Percentiles rank a stretch among this genome's conserved stretches.
These are phyloP conservation scores for Chaenodraco wilsoni DNA, from an alignment of 2,797 vertebrate genomes.

Conservation along the genomic window DNA sequence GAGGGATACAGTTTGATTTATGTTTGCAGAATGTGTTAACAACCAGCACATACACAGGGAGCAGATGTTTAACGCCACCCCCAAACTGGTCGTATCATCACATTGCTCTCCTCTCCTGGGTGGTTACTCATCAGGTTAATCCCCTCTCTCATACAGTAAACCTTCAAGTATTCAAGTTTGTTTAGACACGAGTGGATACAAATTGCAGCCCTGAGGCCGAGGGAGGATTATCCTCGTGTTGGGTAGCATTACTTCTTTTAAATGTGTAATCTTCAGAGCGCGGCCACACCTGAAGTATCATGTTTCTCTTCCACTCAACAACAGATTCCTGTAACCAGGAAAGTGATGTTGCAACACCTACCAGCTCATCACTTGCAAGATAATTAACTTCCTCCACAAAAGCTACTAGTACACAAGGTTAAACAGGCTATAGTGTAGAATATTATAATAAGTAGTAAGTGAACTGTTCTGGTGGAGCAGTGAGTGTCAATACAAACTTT, in stretches of 20 bases:
- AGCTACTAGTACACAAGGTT: background rate
- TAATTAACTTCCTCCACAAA: background rate
- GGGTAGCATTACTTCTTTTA: background rate
- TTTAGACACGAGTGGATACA: background rate
- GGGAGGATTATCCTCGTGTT: background rate
- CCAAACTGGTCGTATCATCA: background rate
- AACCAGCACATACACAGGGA: too few relatives aligned
- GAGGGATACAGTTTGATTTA: too few relatives aligned
- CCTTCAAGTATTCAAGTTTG: background rate
- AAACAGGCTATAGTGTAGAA: background rate
- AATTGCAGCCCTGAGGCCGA: slow-evolving; percentile 5
- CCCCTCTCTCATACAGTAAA: background rate
- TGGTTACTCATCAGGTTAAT: slow-evolving; percentile 4
- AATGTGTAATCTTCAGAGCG: background rate
- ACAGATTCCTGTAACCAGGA: background rate
- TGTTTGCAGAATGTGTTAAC: too few relatives aligned
- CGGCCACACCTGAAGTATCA: background rate
- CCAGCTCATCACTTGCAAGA: background rate
- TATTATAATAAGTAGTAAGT: background rate
- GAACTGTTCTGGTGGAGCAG: background rate
- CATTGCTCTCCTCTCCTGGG: background rate
- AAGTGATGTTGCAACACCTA: slow-evolving; percentile 15
- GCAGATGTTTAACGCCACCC: too few relatives aligned
- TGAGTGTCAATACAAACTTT: background rate
- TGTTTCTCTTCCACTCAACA: background rate